These are phyloP conservation scores for Craniophora ligustri DNA, from an alignment of 2,888 invertebrate genomes.

Conservation along the genomic window DNA sequence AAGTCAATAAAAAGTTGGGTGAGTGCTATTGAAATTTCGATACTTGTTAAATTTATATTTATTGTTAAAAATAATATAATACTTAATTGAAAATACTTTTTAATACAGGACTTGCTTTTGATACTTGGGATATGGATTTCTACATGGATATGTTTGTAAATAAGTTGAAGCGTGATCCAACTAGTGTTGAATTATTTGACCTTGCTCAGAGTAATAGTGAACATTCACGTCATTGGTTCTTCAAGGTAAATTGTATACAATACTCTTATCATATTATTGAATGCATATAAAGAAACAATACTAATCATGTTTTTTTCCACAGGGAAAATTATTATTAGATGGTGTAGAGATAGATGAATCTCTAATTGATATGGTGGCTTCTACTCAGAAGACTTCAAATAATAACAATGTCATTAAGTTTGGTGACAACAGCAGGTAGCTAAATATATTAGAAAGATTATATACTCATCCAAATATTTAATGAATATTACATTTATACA, in stretches of 20 bases:
- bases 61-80: not conserved
- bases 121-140: constrained; percentile 96
- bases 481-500: not conserved
- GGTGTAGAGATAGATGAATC: constrained; percentile 93
- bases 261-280: constrained; percentile 19
- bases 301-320: constrained; percentile 51
- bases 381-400: constrained; percentile 95
- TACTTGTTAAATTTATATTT: not conserved
- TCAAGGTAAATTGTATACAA: constrained; percentile 88
- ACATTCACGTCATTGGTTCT: constrained; percentile 99
- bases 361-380: constrained; percentile 97
- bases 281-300: not conserved
- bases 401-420: constrained; percentile 98
- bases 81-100: constrained; percentile 10
- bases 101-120: constrained; percentile 94
- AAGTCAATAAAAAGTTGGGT: constrained; percentile 94
- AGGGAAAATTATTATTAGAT: constrained; percentile 95
- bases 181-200: constrained; percentile 99
- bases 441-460: constrained; percentile 35
- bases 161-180: constrained; percentile 96
- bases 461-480: not conserved
- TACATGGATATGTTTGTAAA: constrained; percentile 96
- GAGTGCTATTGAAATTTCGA: constrained; percentile 39
- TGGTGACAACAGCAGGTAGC: constrained; percentile 97
- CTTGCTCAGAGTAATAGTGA: constrained; percentile 99